phyloP scores from a whole-genome alignment of 2,113 vertebrate species.

The Tragelaphus strepsiceros region DNA sequence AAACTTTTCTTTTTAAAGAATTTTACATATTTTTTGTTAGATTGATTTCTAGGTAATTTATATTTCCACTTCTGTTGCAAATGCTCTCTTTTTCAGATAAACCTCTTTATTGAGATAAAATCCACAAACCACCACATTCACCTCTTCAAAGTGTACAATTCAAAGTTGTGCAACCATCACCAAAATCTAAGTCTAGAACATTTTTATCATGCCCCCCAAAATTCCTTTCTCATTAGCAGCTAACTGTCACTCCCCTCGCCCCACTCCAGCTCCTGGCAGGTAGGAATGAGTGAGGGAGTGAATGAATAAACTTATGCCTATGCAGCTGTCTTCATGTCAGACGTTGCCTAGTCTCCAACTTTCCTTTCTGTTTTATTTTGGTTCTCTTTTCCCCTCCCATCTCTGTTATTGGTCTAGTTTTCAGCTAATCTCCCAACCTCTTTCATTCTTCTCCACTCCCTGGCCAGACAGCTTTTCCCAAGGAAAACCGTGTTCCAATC shows the following conservation, averaged over 20 bases:
- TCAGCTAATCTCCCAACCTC: not conserved
- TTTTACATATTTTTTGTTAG: not conserved
- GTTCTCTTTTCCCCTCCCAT: not conserved
- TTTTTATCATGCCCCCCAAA: not conserved
- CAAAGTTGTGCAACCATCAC: not conserved
- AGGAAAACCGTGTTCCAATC: not conserved
- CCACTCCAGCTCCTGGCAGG: not conserved
- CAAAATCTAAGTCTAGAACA: not conserved
- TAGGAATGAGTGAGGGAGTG: not conserved
- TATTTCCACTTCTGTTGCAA: not conserved
- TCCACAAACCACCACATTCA: not conserved
- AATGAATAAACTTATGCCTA: not conserved
- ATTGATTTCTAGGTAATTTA: not conserved
- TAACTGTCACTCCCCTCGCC: too few relatives aligned
- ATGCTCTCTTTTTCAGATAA: not conserved
- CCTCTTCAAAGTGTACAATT: not conserved
- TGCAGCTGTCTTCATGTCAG: accelerated
- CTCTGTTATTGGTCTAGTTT: not conserved
- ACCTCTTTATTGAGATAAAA: not conserved
- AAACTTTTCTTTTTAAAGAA: not conserved
- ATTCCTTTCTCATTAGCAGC: not conserved
- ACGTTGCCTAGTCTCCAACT: not conserved
- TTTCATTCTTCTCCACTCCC: not conserved
- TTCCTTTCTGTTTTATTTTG: not conserved
- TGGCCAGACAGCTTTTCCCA: not conserved